These are phyloP conservation scores for Julus scandinavius DNA, from an alignment of 2,888 invertebrate species.

Conservation along the genomic window DNA sequence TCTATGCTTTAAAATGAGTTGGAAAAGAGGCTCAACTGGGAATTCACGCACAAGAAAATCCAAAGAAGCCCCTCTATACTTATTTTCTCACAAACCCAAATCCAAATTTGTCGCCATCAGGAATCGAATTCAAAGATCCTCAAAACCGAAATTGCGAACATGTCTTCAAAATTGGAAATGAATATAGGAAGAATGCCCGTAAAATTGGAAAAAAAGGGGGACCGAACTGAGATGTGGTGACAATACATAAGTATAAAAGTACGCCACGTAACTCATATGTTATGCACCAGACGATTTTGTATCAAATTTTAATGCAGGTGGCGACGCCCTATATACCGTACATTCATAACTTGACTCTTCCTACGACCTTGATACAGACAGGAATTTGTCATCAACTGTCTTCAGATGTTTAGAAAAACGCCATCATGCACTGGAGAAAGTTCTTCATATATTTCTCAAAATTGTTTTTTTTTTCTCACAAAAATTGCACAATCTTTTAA, in stretches of 20 bases:
- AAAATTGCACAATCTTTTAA: too few species aligned
- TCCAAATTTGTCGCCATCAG: constrained; percentile 37
- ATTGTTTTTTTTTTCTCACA: too few species aligned
- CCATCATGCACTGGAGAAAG: too few species aligned
- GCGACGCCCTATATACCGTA: not conserved
- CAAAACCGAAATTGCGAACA: constrained; percentile 42
- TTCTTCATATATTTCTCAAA: too few species aligned
- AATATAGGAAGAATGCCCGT: constrained; percentile 28
- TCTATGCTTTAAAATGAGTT: constrained; percentile 34
- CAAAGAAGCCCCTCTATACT: constrained; percentile 13
- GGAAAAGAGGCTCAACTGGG: constrained; percentile 34
- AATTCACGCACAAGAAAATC: not conserved
- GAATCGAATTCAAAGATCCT: constrained; percentile 11
- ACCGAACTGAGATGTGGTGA: not conserved
- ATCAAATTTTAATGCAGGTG: not conserved
- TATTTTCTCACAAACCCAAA: not conserved
- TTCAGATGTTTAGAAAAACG: not conserved
- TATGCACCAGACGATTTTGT: not conserved
- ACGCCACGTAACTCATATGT: not conserved
- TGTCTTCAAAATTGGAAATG: constrained; percentile 34
- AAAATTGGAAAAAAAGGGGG: constrained; percentile 37
- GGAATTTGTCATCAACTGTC: not conserved
- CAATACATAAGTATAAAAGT: not conserved
- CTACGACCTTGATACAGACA: not conserved
- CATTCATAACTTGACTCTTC: not conserved